These are phyloP conservation scores for Papilio dardanus DNA, from an alignment of 1,140 invertebrate genomes.

Conservation along the genomic window DNA sequence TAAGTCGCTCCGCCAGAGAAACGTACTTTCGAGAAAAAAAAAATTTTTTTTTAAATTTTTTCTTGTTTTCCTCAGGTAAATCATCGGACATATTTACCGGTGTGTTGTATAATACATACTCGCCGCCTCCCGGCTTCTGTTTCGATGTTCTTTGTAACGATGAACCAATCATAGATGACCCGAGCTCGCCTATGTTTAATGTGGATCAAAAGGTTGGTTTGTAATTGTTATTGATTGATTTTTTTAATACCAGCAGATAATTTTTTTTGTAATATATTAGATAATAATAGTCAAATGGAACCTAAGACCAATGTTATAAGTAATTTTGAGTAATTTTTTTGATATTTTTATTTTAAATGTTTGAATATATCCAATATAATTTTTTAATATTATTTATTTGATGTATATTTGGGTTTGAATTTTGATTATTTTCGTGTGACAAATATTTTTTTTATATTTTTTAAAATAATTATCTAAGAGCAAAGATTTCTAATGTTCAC, in stretches of 20 bases:
- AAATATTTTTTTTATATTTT: neutral
- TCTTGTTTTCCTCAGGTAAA: conserved; percentile 72
- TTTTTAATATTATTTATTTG: neutral
- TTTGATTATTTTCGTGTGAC: neutral
- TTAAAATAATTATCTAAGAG: neutral
- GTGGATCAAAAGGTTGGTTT: conserved; percentile 85
- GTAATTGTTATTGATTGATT: conserved; percentile 16
- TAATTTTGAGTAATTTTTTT: neutral
- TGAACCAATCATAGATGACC: conserved; percentile 91
- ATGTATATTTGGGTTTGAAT: neutral
- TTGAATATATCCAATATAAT: no score
- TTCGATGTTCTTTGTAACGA: conserved; percentile 93
- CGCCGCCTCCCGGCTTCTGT: conserved; percentile 93
- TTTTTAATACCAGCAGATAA: conserved; percentile 37
- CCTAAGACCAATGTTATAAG: no score
- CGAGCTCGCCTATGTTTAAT: conserved; percentile 88
- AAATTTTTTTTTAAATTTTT: neutral
- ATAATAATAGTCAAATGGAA: neutral
- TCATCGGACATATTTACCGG: conserved; percentile 87
- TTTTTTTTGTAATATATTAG: neutral
- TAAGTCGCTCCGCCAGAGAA: no score
- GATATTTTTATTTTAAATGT: neutral
- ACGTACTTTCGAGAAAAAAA: no score
- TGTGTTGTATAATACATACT: conserved; percentile 90
- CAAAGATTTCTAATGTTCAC: neutral